Evolutionary conservation across 2,797 vertebrate species (phyloP), one percentile per base, ranked within the genome.

Genomic region (Epinephelus coioides): DNA sequence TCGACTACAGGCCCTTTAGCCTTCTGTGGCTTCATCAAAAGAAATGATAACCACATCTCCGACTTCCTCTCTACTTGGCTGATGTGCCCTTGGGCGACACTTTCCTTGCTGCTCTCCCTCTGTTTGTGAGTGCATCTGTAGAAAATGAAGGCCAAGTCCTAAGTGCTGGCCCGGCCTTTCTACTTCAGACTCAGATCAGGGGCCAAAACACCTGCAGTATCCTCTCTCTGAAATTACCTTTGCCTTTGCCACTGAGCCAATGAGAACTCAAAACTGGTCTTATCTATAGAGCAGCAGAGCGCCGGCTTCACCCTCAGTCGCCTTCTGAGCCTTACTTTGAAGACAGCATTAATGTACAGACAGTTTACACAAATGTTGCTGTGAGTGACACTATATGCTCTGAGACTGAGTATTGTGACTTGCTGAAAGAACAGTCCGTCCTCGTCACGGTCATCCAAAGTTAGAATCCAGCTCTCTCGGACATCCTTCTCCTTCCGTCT

Each of bases 1-100:
- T 88, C 67, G 57, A 88, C 88, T 70, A 87, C 54, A 59, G 81
- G 77, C 79, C 84, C 87, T 89, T 93, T 89, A 83, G 81, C 89
- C 87, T 78, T 86, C 85, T 85, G 80, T 83, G 85, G 76, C 81
- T 83, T 79, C 87, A 83, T 92, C 88, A 85, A 88, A 94, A 88
- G 88, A 87, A 86, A 79, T 76, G 84, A 91, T 88, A 91, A 90
- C 82, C 82, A 55, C 87, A 88, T 88, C 85, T 82, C 75, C 1
- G 43, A 61, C 89, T 85, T 76, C 79, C 68, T 66, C 76, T 75
- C 73, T 34, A 73, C 82, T 78, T 25, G 69, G 88, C 80, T 73
- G 73, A 87, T 86, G 80, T 85, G 88, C 85, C 91, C 89, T 88
- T 85, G 90, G 75, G 89, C 71, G 23, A 84, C 83, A 76, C 83